Conservation (phyloP, 2,113 vertebrate species). For the Hemicordylus capensis region DNA sequence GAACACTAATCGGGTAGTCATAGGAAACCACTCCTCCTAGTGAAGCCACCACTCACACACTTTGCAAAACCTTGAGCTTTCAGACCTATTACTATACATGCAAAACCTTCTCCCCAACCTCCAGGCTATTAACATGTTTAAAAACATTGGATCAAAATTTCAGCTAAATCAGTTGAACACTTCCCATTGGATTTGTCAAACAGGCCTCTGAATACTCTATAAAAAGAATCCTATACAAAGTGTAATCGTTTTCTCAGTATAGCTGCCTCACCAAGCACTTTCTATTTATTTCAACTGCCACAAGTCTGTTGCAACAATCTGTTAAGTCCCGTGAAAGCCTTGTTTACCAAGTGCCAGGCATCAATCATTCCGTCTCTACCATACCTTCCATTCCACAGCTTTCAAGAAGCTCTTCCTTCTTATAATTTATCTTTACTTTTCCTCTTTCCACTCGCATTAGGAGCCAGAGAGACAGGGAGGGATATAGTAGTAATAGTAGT, state of each 20-base stretch:
- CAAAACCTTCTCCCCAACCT: not conserved
- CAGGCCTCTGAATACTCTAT: not conserved
- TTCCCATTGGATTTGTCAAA: not conserved
- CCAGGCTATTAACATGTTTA: not conserved
- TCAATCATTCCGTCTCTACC: constrained; percentile 1
- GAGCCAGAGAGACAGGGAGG: too few relatives aligned
- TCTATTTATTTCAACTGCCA: constrained; percentile 8
- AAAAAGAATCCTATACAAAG: constrained; percentile 1
- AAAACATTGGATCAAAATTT: not conserved
- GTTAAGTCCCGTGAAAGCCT: constrained; percentile 15
- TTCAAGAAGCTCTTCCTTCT: not conserved
- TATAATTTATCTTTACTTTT: not conserved
- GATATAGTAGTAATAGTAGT: too few relatives aligned
- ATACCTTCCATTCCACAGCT: constrained; percentile 10
- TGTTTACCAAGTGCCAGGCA: constrained; percentile 13
- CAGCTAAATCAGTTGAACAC: not conserved
- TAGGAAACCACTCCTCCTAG: not conserved
- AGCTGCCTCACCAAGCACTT: not conserved
- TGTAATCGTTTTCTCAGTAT: constrained; percentile 21
- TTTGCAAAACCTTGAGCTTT: not conserved
- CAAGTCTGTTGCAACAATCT: constrained; percentile 12
- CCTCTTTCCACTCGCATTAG: not conserved
- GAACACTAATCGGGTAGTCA: not conserved
- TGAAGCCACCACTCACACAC: not conserved
- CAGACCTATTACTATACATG: not conserved